Evolutionary conservation across 2,113 vertebrate genomes (phyloP).

Genomic region (Oceanodroma tethys): DNA sequence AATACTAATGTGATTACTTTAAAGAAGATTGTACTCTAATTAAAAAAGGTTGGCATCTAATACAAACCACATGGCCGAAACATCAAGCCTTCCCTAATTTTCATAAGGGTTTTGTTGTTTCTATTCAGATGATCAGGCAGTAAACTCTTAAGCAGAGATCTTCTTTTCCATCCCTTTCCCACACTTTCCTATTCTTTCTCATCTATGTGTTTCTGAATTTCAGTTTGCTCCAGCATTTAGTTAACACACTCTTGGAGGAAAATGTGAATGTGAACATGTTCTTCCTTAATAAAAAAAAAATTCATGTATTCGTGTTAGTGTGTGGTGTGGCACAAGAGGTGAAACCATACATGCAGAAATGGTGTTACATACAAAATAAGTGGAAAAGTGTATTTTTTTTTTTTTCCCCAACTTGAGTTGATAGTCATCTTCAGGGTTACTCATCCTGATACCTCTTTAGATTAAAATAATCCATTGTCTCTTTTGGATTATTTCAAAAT

Average conservation of each 20-base stretch:
- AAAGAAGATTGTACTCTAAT: background rate
- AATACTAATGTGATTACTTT: background rate
- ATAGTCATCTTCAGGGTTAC: background rate
- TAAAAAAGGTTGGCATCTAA: background rate
- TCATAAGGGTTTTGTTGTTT: background rate
- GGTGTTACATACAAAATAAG: background rate
- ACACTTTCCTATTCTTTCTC: background rate
- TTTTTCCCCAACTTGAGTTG: background rate
- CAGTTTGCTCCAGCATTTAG: background rate
- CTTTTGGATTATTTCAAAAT: background rate
- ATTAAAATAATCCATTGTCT: background rate
- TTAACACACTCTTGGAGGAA: background rate
- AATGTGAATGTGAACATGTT: background rate
- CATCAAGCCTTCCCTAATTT: background rate
- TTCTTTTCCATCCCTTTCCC: background rate
- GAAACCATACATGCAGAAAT: background rate
- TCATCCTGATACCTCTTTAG: background rate
- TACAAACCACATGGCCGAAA: background rate
- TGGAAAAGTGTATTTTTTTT: background rate
- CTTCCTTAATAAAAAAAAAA: background rate
- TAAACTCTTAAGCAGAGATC: background rate
- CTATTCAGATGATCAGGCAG: background rate
- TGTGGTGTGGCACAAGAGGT: background rate
- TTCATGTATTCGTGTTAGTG: background rate
- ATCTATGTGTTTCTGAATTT: background rate